Evolutionary conservation across 2,113 vertebrate species (phyloP), one percentile per base, ranked within the genome.

Genomic region (Callipepla californica): DNA sequence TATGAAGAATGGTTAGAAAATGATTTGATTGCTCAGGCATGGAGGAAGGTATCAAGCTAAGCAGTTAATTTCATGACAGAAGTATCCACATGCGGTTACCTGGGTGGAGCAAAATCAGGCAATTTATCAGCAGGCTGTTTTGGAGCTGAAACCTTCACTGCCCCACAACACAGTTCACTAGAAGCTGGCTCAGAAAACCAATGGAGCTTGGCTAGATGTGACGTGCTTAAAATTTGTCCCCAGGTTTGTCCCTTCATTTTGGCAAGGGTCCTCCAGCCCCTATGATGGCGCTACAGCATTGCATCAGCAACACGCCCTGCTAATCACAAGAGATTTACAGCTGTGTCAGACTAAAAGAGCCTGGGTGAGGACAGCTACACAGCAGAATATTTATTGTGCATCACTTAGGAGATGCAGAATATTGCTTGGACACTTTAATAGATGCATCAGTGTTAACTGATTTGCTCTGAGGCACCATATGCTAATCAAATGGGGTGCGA

Each of bases 391-490:
- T 95, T 95, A 87, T 80, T 0, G 40, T 92, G 76, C 65, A 68
- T 90, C 91, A 91, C 79, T 95, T 94, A 96, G 91, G 68, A 80
- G 57, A 94, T 77, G 73, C 61, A 8, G 75, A 85, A 67, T 89
- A 95, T 96, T 94, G 72, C 85, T 78, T 92, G 93, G 95, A 94
- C 93, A 92, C 68, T 90, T 93, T 89, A 94, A 93, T 90, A 89
- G 91, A 93, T 94, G 95, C 93, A 74, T 95, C 92, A 93, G 85
- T 80, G 87, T 93, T 96, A 96, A 96, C 95, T 93, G 93, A 93
- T 94, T 95, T 96, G 93, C 93, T 96, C 95, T 95, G 93, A 96
- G 95, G 81, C 89, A 94, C 87, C 94, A 87, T 95, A 95, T 94
- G 94, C 87, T 96, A 95, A 96, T 97, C 95, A 95, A 92, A 95